These are phyloP conservation scores for Limnephilus rhombicus DNA, from an alignment of 2,888 invertebrate genomes.

Conservation along the genomic window DNA sequence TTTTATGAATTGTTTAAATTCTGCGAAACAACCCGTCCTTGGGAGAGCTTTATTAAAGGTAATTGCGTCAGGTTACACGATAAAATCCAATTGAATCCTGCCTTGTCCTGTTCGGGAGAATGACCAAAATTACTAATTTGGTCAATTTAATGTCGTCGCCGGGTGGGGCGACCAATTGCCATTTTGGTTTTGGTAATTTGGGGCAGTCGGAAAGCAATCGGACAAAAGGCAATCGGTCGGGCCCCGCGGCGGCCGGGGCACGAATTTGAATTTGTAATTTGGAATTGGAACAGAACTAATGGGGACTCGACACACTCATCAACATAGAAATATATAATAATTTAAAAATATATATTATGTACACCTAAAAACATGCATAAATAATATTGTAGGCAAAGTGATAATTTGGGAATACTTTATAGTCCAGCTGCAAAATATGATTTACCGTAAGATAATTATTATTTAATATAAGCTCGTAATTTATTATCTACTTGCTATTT, in stretches of 20 bases:
- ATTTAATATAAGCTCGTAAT: not conserved
- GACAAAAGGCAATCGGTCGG: conserved; percentile 47
- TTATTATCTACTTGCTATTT: not conserved
- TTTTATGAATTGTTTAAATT: too few relatives aligned
- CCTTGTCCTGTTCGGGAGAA: not conserved
- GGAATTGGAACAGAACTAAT: conserved; percentile 62
- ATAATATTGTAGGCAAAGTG: not conserved
- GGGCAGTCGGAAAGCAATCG: conserved; percentile 12
- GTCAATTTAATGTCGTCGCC: conserved; percentile 31
- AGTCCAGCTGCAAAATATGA: not conserved
- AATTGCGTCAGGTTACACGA: not conserved
- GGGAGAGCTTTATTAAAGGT: not conserved
- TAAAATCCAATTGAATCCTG: not conserved
- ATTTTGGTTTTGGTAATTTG: conserved; percentile 43
- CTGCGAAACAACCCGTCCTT: too few relatives aligned
- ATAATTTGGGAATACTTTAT: not conserved
- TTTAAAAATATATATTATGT: not conserved
- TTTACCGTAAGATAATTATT: not conserved
- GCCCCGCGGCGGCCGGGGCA: conserved; percentile 73
- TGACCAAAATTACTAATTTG: conserved; percentile 19
- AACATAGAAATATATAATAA: not conserved
- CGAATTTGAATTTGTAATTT: conserved; percentile 77
- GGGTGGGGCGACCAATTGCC: not conserved
- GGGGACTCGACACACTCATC: conserved; percentile 25
- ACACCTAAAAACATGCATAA: not conserved